Base-by-base conservation (phyloP, 92 coral and sea anemone genomes). In the Porites cylindrica region DNA sequence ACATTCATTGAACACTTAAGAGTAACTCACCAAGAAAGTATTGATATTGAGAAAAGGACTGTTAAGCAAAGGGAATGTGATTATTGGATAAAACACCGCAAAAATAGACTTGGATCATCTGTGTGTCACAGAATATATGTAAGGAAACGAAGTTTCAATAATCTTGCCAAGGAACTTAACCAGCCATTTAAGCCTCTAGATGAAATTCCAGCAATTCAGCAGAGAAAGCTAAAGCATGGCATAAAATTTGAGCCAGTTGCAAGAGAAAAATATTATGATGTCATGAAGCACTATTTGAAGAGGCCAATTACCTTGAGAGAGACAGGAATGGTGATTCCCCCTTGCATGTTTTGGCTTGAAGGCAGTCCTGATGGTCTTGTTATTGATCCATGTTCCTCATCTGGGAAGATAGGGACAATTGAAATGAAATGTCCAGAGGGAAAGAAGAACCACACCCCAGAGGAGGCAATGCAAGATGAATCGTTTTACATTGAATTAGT, bases 281-380 rank as follows among this genome's bases (percentile, higher is more conserved):
- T 83, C 19, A 76, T 89, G 87, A 82, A 76, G 68, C 78, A 89
- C 72, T 43, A 89, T 32, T 76, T 89, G 66, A 83, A 84, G 76
- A 89, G 92, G 77, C 76, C 80, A 62, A 70, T 76, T 66, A 58
- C 82, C 72, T 64, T 84, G 70, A 56, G 90, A 17, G 92, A 89
- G 69, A 75, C 84, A 53, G 89, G 85, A 1, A 72, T 88, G 78
- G 92, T 89, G 47, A 83, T 88, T 76, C 92, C 74, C 43, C 92
- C 89, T 61, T 51, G 68, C 78, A 65, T 84, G 90, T 89, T 89
- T 84, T 89, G 92, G 89, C 89, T 89, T 85, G 85, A 78, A 63
- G 92, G 78, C 75, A 89, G 89, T 80, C 90, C 92, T 65, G 81
- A 89, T 84, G 92, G 92, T 53, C 77, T 84, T 66, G 89, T 85